Evolutionary conservation across 2,113 vertebrate species (phyloP).

Genomic region (Jaculus jaculus): DNA sequence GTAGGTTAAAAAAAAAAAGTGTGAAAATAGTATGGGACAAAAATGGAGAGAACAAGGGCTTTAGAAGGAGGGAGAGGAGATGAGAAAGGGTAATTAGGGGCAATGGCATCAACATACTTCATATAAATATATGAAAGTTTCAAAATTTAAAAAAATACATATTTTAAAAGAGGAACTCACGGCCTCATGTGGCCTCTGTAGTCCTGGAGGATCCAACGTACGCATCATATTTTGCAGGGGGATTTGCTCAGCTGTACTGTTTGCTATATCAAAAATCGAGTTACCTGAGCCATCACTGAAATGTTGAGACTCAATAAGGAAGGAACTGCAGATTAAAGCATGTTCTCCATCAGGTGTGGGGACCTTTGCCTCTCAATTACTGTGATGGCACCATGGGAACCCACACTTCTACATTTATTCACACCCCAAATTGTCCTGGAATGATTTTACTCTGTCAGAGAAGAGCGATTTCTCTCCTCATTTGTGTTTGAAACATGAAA

Average conservation of each 20-base stretch:
- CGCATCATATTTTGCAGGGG: not conserved
- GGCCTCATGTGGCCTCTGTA: not conserved
- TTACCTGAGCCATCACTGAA: not conserved
- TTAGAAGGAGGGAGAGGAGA: no score
- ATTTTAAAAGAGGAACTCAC: not conserved
- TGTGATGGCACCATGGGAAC: conserved; percentile 56
- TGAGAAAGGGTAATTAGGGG: no score
- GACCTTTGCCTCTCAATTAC: not conserved
- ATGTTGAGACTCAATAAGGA: not conserved
- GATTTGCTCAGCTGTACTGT: not conserved
- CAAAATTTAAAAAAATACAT: no score
- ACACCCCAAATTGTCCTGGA: conserved; percentile 70
- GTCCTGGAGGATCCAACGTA: not conserved
- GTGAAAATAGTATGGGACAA: no score
- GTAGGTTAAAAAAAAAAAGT: no score
- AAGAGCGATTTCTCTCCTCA: conserved; percentile 84
- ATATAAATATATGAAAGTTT: no score
- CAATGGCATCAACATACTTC: no score
- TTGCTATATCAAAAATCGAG: not conserved
- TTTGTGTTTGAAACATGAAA: conserved; percentile 90
- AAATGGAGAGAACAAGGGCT: no score
- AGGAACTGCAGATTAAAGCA: not conserved
- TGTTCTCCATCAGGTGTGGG: not conserved
- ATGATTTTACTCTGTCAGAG: conserved; percentile 80
- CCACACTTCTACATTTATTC: conserved; percentile 56